phyloP scores from a whole-genome alignment of 2,113 vertebrate genomes.

The Hymenochirus boettgeri region DNA sequence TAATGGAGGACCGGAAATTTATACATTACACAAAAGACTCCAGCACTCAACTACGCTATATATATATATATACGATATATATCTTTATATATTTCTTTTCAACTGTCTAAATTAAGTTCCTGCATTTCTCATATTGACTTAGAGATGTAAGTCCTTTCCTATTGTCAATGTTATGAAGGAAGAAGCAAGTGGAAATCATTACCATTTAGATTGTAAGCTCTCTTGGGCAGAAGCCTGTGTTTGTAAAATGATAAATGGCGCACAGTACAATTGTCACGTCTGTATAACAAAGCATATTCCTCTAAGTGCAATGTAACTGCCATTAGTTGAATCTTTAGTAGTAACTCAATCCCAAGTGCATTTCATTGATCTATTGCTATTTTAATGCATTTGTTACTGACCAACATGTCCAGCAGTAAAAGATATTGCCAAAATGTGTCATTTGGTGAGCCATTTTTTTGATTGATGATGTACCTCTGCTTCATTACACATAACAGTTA shows the following conservation, averaged over 20 bases:
- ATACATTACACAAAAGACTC: no score
- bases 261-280: background rate
- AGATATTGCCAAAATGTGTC: conserved; percentile 91
- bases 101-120: no score
- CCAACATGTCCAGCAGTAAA: conserved; percentile 80
- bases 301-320: conserved; percentile 63
- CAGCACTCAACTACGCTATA: no score
- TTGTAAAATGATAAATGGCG: background rate
- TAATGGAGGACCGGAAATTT: no score
- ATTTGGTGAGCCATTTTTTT: conserved; percentile 88
- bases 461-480: conserved; percentile 82
- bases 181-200: no score
- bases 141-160: no score
- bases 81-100: no score
- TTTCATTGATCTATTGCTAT: conserved; percentile 78
- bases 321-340: conserved; percentile 67
- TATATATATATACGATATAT: no score
- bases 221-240: background rate
- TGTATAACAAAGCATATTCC: conserved; percentile 34
- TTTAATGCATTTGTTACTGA: conserved; percentile 82
- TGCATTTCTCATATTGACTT: no score
- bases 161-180: no score
- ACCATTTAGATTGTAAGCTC: conserved; percentile 11
- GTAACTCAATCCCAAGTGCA: conserved; percentile 69
- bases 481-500: conserved; percentile 85